Evolutionary conservation across 2,113 vertebrate species (phyloP), one percentile per base, ranked within the genome.

Genomic region (Pogona vitticeps): DNA sequence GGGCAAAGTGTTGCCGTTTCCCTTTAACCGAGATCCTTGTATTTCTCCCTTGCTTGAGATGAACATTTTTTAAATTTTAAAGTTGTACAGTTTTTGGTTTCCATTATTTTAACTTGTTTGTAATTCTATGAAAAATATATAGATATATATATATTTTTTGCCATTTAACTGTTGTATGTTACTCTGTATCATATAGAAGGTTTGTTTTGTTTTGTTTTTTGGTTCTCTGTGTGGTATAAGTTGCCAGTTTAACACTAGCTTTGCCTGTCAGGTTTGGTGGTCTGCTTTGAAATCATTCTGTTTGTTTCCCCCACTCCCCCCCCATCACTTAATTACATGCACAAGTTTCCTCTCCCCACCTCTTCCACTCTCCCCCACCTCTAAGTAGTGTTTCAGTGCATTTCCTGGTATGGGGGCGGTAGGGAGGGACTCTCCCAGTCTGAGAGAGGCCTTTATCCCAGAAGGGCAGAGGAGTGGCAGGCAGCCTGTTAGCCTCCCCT

Each of bases 121-220:
- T 97, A 96, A 98, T 95, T 97, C 97, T 97, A 97, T 98, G 96
- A 96, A 97, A 95, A 96, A 94, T 94, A 68, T 91, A 94, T 97
- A 93, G 31, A 96, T 96, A 94, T 97, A 95, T 94, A 38, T 93
- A 94, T 97, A 94, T 97, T 96, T 96, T 97, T 98, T 97, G 97
- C 97, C 96, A 97, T 98, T 96, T 97, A 97, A 96, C 94, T 96
- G 96, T 98, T 98, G 97, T 98, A 98, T 97, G 97, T 98, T 97
- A 97, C 96, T 97, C 97, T 95, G 96, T 97, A 96, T 89, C 96
- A 95, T 95, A 95, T 94, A 95, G 94, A 95, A 94, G 28, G 93
- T 92, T 91, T 94, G 77, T 85, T 80, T 89, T 6, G 89, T 83
- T 96, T 95, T 92, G 94, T 90, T 94, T 96, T 52, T 94, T 46